Percentiles rank a stretch among this genome's conserved stretches.
These are phyloP conservation scores for Tylochromis polylepis DNA, from an alignment of 2,113 vertebrate species.

Conservation along the genomic window DNA sequence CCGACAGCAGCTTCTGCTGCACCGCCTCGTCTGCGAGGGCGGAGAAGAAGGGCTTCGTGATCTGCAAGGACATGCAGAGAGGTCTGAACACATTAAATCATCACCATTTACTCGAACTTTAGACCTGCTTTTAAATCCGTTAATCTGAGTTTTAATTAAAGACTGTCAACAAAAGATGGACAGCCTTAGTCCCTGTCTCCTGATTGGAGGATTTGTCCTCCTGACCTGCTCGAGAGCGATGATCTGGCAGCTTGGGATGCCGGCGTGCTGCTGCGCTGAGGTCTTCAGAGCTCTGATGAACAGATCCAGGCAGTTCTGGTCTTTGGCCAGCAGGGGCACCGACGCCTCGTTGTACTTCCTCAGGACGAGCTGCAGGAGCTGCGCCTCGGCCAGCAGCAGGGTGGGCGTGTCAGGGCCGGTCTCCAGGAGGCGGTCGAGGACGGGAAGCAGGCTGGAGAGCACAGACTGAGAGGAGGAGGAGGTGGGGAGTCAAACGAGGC, in stretches of 20 bases:
- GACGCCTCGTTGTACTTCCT: slow-evolving; percentile 82
- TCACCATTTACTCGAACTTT: fast-evolving
- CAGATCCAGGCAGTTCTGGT: slow-evolving; percentile 79
- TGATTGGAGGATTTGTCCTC: not conserved
- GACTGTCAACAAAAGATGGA: not conserved
- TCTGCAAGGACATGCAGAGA: slow-evolving; percentile 62
- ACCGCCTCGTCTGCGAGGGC: slow-evolving; percentile 76
- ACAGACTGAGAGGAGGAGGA: slow-evolving; percentile 65
- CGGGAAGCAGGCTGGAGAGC: slow-evolving; percentile 77
- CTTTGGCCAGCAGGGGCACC: slow-evolving; percentile 76
- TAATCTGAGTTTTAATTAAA: not conserved
- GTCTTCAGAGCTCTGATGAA: slow-evolving; percentile 79
- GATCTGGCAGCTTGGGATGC: slow-evolving; percentile 78
- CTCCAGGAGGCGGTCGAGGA: slow-evolving; percentile 77
- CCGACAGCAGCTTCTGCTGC: slow-evolving; percentile 82
- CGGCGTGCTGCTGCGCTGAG: slow-evolving; percentile 62
- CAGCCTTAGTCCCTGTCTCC: not conserved
- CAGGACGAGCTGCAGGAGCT: slow-evolving; percentile 78
- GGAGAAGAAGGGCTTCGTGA: slow-evolving; percentile 86
- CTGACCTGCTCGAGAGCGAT: slow-evolving; percentile 85
- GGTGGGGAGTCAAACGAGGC: not conserved
- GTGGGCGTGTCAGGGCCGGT: slow-evolving; percentile 59
- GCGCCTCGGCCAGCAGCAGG: slow-evolving; percentile 77
- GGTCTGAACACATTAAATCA: not conserved
- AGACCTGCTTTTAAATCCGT: too few relatives aligned